Conservation (phyloP, 1,140 invertebrate genomes). For the Lordiphosa mommai region DNA sequence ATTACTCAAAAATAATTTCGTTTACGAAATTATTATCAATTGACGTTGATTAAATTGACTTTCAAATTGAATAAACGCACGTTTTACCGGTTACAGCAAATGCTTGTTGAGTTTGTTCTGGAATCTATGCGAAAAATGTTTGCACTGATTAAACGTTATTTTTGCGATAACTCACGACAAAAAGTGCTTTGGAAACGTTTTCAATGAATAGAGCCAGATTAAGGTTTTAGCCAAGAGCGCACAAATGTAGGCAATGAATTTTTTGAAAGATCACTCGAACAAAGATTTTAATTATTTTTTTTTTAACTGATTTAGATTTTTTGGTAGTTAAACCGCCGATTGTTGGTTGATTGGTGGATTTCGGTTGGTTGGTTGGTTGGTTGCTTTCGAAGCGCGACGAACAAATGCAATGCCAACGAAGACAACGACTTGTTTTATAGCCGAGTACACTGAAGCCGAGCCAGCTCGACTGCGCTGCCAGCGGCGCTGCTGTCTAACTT, state of each 20-base stretch:
- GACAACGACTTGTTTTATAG: constrained; percentile 60
- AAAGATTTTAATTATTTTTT: constrained; percentile 24
- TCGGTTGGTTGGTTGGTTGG: constrained; percentile 27
- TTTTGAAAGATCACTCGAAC: constrained; percentile 16
- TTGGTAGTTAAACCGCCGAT: constrained; percentile 16
- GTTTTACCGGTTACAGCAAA: not conserved
- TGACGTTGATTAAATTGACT: not conserved
- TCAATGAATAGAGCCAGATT: constrained; percentile 23
- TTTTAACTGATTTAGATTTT: constrained; percentile 18
- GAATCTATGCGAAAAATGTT: not conserved
- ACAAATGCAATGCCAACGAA: constrained; percentile 50
- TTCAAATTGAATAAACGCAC: not conserved
- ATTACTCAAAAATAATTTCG: too few relatives aligned
- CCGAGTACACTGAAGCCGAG: constrained; percentile 2
- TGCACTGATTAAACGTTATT: constrained; percentile 15
- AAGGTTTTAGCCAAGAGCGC: constrained; percentile 1
- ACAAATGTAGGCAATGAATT: constrained; percentile 19
- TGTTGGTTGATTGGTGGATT: constrained; percentile 10
- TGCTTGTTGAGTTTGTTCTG: not conserved
- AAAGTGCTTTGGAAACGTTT: constrained; percentile 38
- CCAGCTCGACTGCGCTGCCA: constrained; percentile 5
- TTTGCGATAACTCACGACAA: constrained; percentile 11
- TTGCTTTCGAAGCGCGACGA: constrained; percentile 64
- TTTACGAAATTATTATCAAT: too few relatives aligned
- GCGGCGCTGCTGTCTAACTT: constrained; percentile 4